These are phyloP conservation scores for Microcaecilia unicolor DNA, from an alignment of 2,797 vertebrate species.

Conservation along the genomic window DNA sequence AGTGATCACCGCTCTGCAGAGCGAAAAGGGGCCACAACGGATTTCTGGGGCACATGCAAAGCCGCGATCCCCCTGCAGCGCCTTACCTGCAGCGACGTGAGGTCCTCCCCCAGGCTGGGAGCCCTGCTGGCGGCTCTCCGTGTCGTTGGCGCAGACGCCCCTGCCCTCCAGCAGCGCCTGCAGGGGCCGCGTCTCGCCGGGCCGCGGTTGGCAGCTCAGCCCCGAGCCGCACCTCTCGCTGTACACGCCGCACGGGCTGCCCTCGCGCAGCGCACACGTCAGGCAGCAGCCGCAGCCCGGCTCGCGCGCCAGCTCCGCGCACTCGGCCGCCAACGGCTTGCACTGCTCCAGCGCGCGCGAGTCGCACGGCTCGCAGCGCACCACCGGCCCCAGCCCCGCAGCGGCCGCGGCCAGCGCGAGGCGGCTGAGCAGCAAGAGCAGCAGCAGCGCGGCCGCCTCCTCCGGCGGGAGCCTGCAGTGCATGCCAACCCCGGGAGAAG, in stretches of 20 bases:
- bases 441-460: conserved; percentile 49
- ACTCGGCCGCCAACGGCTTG: conserved; percentile 62
- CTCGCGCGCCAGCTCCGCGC: conserved; percentile 70
- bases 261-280: conserved; percentile 70
- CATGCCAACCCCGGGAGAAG: conserved; percentile 44
- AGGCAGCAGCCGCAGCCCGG: conserved; percentile 84
- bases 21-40: no score
- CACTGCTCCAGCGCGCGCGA: conserved; percentile 62
- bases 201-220: conserved; percentile 65
- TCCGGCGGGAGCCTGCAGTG: conserved; percentile 50
- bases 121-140: conserved; percentile 21
- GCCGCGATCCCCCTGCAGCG: conserved; percentile 12
- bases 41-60: no score
- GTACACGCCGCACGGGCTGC: conserved; percentile 78
- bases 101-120: no score
- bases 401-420: conserved; percentile 43
- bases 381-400: conserved; percentile 66
- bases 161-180: conserved; percentile 79
- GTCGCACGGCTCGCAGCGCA: conserved; percentile 80
- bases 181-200: conserved; percentile 67
- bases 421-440: conserved; percentile 49
- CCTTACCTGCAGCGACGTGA: no score
- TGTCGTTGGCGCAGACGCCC: conserved; percentile 67
- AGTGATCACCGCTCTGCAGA: no score
- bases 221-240: conserved; percentile 76